phyloP scores from a whole-genome alignment of 2,113 vertebrate genomes.

The Microcebus jonahi region DNA sequence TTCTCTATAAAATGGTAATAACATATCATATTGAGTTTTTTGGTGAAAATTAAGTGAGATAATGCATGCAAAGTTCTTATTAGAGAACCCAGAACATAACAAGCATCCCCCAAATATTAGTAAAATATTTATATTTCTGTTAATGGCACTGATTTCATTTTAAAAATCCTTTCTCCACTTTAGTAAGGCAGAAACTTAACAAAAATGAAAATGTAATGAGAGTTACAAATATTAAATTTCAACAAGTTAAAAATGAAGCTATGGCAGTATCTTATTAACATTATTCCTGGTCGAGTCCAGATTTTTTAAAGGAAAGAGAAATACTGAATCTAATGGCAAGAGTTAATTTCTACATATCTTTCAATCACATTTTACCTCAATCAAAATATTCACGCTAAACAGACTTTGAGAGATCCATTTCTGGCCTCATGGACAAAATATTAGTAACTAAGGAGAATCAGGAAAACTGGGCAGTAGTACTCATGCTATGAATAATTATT shows the following conservation, averaged over 20 bases:
- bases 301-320: constrained; percentile 8
- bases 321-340: not conserved
- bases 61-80: not conserved
- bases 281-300: not conserved
- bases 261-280: not conserved
- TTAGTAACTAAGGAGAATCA: not conserved
- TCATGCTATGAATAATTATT: not conserved
- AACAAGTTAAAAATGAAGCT: not conserved
- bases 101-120: not conserved
- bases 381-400: not conserved
- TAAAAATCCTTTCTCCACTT: not conserved
- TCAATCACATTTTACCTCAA: not conserved
- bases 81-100: not conserved
- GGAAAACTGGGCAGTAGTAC: not conserved
- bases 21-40: not conserved
- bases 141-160: not conserved
- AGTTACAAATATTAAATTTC: not conserved
- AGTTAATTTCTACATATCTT: not conserved
- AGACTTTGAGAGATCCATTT: not conserved
- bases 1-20: not conserved
- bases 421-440: not conserved
- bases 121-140: not conserved
- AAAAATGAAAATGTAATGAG: not conserved
- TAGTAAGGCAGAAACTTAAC: not conserved
- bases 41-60: not conserved